phyloP scores from a whole-genome alignment of 1,140 invertebrate species.

The Drosophila tropicalis region DNA sequence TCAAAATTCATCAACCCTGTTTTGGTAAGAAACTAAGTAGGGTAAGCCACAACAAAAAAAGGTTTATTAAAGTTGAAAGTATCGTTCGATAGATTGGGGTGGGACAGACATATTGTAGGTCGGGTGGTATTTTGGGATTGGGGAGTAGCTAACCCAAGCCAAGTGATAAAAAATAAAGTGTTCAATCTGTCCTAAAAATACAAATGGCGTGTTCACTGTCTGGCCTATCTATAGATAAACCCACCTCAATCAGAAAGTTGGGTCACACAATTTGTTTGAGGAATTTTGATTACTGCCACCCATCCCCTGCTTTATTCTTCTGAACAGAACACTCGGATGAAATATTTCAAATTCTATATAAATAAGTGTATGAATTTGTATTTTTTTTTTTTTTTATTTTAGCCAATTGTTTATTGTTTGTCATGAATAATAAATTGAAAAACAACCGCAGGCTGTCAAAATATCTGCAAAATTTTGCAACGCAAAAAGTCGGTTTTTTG shows the following conservation, averaged over 20 bases:
- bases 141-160: not conserved
- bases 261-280: not conserved
- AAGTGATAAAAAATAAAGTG: slow-evolving; percentile 2
- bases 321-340: not conserved
- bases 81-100: not conserved
- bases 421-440: slow-evolving; percentile 30
- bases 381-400: too few species aligned
- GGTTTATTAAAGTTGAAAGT: slow-evolving; percentile 15
- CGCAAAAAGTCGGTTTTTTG: slow-evolving; percentile 30
- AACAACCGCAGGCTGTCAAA: slow-evolving; percentile 23
- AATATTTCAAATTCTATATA: not conserved
- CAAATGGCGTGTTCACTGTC: not conserved
- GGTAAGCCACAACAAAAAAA: slow-evolving; percentile 15
- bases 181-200: slow-evolving; percentile 12
- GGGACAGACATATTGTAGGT: not conserved
- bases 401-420: slow-evolving; percentile 6
- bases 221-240: not conserved
- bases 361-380: slow-evolving; percentile 7
- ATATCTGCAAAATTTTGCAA: not conserved
- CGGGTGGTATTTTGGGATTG: not conserved
- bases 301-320: not conserved
- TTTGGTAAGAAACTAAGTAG: slow-evolving; percentile 2
- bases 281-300: not conserved
- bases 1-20: too few species aligned
- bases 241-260: not conserved